Percentiles rank a stretch among this genome's conserved stretches.
These are phyloP conservation scores for Sarcophaga variegata DNA, from an alignment of 2,888 invertebrate genomes.

Conservation along the genomic window DNA sequence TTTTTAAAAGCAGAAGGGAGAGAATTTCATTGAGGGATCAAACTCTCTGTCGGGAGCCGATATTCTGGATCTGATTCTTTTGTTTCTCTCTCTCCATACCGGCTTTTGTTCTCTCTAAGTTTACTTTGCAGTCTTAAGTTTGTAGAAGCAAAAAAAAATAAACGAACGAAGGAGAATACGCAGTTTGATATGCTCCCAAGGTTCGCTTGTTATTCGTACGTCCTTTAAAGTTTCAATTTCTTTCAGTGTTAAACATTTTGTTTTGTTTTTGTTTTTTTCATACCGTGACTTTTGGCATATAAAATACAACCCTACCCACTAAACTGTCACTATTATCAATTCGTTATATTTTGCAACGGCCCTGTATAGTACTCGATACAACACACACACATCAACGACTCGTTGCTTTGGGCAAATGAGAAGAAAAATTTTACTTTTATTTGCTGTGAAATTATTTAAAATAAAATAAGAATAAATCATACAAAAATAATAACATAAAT, in stretches of 20 bases:
- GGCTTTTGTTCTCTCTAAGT: too few relatives aligned
- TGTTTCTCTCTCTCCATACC: too few relatives aligned
- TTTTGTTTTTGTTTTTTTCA: background rate
- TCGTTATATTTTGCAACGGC: conserved; percentile 44
- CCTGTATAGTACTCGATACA: conserved; percentile 53
- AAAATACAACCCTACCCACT: conserved; percentile 43
- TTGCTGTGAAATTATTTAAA: conserved; percentile 49
- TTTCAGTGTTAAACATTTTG: background rate
- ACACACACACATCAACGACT: conserved; percentile 31
- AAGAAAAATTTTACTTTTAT: conserved; percentile 42
- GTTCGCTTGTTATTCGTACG: background rate
- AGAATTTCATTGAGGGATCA: too few relatives aligned
- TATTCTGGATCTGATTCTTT: too few relatives aligned
- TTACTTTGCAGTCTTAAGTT: too few relatives aligned
- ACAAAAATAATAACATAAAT: conserved; percentile 20
- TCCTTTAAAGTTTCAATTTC: background rate
- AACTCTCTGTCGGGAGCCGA: too few relatives aligned
- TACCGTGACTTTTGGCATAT: conserved; percentile 39
- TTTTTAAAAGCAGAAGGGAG: too few relatives aligned
- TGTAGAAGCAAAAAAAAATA: too few relatives aligned
- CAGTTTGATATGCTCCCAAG: too few relatives aligned
- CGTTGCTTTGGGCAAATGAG: conserved; percentile 52
- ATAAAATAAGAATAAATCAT: conserved; percentile 26
- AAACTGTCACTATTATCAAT: background rate
- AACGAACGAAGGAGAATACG: too few relatives aligned